Conservation (phyloP, 2,888 invertebrate genomes). For the Diadegma fenestrale region DNA sequence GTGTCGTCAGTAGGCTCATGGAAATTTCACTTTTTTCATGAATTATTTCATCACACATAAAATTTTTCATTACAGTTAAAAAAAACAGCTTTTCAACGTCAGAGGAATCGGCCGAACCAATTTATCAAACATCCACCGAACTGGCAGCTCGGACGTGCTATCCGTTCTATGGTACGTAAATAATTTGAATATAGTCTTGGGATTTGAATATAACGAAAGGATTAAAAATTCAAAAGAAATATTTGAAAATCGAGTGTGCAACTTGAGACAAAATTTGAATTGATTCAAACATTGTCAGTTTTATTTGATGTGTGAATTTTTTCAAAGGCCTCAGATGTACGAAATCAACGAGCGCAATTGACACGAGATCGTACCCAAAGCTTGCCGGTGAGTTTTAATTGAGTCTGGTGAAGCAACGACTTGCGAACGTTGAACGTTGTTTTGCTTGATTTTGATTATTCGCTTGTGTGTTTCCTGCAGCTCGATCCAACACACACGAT, state of each 20-base stretch:
- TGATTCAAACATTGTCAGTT: not conserved
- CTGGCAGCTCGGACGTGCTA: slow-evolving; percentile 68
- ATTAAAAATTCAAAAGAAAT: not conserved
- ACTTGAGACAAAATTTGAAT: too few relatives aligned
- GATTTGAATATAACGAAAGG: not conserved
- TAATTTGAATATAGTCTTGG: not conserved
- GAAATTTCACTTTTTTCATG: not conserved
- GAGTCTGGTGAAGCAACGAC: not conserved
- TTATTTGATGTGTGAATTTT: not conserved
- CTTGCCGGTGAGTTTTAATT: slow-evolving; percentile 69
- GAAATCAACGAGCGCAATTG: slow-evolving; percentile 79
- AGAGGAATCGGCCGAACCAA: slow-evolving; percentile 75
- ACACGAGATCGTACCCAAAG: slow-evolving; percentile 70
- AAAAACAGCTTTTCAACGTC: slow-evolving; percentile 76
- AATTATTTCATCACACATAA: not conserved
- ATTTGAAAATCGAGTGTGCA: too few relatives aligned
- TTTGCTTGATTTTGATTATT: not conserved
- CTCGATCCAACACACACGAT: slow-evolving; percentile 74
- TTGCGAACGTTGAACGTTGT: too few relatives aligned
- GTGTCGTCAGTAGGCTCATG: not conserved
- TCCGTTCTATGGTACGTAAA: slow-evolving; percentile 50
- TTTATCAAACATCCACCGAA: slow-evolving; percentile 75
- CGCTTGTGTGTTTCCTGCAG: slow-evolving; percentile 33
- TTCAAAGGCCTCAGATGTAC: slow-evolving; percentile 76
- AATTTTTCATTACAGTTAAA: slow-evolving; percentile 71